phyloP scores from a whole-genome alignment of 2,888 invertebrate species.

The Lepetodrilus schrolli region DNA sequence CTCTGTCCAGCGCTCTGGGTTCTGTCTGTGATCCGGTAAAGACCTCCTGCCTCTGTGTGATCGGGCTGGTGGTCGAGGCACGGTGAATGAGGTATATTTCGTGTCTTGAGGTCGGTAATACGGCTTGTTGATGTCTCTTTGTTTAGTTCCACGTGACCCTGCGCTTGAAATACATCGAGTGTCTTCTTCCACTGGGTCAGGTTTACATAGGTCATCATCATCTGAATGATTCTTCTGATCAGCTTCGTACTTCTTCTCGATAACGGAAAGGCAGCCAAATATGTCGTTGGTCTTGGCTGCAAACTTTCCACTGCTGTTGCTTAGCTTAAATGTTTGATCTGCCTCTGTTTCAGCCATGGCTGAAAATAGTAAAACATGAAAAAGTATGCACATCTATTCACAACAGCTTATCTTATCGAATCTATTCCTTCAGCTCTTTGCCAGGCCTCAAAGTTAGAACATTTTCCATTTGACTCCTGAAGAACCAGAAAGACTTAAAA shows the following conservation, averaged over 20 bases:
- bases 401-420: too few species aligned
- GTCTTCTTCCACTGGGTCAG: neutral
- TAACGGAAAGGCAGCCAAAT: slow-evolving; percentile 50
- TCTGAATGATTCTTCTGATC: slow-evolving; percentile 47
- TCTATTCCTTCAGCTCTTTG: too few species aligned
- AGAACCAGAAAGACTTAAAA: too few species aligned
- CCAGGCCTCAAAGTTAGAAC: too few species aligned
- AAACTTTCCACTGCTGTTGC: slow-evolving; percentile 34
- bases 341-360: too few species aligned
- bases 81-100: too few species aligned
- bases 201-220: slow-evolving; percentile 26
- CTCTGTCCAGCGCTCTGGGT: slow-evolving; percentile 88
- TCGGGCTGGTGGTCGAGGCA: neutral
- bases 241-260: slow-evolving; percentile 59
- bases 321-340: slow-evolving; percentile 34
- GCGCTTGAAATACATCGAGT: neutral
- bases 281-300: slow-evolving; percentile 51
- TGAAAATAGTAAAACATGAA: too few species aligned
- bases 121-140: neutral
- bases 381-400: too few species aligned
- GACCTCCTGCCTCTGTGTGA: slow-evolving; percentile 32
- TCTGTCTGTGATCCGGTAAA: slow-evolving; percentile 80
- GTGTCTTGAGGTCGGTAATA: neutral
- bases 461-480: too few species aligned
- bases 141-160: neutral